These are phyloP conservation scores for Uropsilus gracilis DNA, from an alignment of 2,113 vertebrate genomes.

Conservation along the genomic window DNA sequence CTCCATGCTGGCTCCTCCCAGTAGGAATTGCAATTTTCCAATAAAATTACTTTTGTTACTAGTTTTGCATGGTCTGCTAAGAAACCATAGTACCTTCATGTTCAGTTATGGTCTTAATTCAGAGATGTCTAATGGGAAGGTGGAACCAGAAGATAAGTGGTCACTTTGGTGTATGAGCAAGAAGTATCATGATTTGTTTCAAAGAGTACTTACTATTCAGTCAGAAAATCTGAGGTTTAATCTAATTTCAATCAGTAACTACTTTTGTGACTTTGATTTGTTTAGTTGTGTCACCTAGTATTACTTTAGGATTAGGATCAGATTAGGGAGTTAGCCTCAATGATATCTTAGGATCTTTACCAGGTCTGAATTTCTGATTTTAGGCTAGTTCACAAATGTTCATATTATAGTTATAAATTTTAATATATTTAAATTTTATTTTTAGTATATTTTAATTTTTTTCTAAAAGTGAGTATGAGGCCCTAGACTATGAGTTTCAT, in stretches of 20 bases:
- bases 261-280: not conserved
- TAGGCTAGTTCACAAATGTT: not conserved
- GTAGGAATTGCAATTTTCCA: not conserved
- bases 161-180: not conserved
- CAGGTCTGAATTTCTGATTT: conserved; percentile 21
- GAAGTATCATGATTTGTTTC: not conserved
- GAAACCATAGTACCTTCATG: not conserved
- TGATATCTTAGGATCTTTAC: not conserved
- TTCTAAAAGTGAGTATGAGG: not conserved
- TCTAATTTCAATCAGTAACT: not conserved
- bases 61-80: not conserved
- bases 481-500: not conserved
- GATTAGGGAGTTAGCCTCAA: not conserved
- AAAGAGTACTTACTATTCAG: not conserved
- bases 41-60: not conserved
- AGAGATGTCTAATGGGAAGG: not conserved
- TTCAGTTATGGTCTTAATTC: not conserved
- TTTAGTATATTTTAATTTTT: not conserved
- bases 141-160: not conserved
- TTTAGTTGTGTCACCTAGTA: not conserved
- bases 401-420: not conserved
- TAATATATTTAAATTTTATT: not conserved
- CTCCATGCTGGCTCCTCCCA: no score
- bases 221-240: not conserved
- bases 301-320: not conserved